A percentile compares a stretch with the other conserved stretches of the same genome.
phyloP scores from a whole-genome alignment of 2,797 vertebrate genomes.

The Ambastaia sidthimunki region DNA sequence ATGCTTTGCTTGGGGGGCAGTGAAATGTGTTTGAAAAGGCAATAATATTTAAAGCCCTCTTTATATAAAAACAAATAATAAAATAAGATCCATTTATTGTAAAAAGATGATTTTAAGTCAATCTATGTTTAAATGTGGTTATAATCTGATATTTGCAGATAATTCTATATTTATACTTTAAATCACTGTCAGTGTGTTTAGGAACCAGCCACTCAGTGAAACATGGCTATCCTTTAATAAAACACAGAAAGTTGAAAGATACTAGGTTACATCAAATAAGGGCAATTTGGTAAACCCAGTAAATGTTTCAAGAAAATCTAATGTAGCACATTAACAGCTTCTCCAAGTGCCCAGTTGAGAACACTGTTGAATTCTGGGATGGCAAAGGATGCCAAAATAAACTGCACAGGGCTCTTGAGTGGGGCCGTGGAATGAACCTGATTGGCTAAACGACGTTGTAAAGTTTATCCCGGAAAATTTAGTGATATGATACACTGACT shows the following conservation, averaged over 20 bases:
- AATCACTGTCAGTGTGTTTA: not conserved
- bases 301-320: slow-evolving; percentile 61
- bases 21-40: not conserved
- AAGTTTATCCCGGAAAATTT: slow-evolving; percentile 55
- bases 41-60: not conserved
- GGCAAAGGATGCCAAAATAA: slow-evolving; percentile 60
- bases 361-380: slow-evolving; percentile 59
- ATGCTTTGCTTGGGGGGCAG: slow-evolving; percentile 2
- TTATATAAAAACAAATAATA: not conserved
- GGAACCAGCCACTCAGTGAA: not conserved
- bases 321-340: slow-evolving; percentile 63
- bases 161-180: not conserved
- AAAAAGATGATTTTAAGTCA: not conserved
- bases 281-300: slow-evolving; percentile 41
- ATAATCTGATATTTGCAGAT: not conserved
- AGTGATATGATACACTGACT: slow-evolving; percentile 46
- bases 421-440: slow-evolving; percentile 17
- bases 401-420: slow-evolving; percentile 48
- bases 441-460: slow-evolving; percentile 41
- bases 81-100: not conserved
- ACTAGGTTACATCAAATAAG: slow-evolving; percentile 20
- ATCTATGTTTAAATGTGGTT: not conserved
- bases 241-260: slow-evolving; percentile 15
- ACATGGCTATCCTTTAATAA: not conserved
- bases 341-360: slow-evolving; percentile 54